Evolutionary conservation across 2,113 vertebrate genomes (phyloP).

Genomic region (Passerina amoena): DNA sequence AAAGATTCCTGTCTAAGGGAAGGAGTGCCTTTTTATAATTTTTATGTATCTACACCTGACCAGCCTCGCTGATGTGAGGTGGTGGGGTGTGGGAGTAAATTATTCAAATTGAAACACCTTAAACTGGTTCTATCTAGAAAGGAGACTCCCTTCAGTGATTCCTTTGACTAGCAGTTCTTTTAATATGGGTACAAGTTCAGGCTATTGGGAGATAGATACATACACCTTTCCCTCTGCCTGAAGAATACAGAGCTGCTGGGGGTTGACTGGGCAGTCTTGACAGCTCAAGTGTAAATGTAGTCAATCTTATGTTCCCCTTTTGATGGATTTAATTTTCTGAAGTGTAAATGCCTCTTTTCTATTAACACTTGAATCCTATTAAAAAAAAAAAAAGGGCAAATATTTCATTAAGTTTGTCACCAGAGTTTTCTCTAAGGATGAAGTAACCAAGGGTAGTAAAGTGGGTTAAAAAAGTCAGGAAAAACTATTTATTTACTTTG

Average conservation of each 20-base stretch:
- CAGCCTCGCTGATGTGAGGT: not conserved
- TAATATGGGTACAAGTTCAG: not conserved
- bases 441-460: not conserved
- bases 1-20: not conserved
- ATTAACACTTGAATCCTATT: not conserved
- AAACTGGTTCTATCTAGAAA: not conserved
- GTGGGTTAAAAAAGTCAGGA: not conserved
- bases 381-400: not conserved
- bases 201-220: not conserved
- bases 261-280: not conserved
- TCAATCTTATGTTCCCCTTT: not conserved
- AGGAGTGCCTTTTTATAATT: slow-evolving; percentile 21
- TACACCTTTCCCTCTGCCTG: not conserved
- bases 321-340: not conserved
- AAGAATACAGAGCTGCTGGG: not conserved
- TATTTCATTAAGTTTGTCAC: not conserved
- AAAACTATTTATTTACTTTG: not conserved
- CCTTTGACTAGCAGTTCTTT: not conserved
- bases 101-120: not conserved
- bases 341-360: not conserved
- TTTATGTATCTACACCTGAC: not conserved
- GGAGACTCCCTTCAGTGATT: not conserved
- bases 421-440: not conserved
- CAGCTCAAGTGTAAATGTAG: not conserved
- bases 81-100: not conserved